A percentile compares a stretch with the other conserved stretches of the same genome.
These are phyloP conservation scores for Gryllus bimaculatus DNA, from an alignment of 1,140 invertebrate species.

Conservation along the genomic window DNA sequence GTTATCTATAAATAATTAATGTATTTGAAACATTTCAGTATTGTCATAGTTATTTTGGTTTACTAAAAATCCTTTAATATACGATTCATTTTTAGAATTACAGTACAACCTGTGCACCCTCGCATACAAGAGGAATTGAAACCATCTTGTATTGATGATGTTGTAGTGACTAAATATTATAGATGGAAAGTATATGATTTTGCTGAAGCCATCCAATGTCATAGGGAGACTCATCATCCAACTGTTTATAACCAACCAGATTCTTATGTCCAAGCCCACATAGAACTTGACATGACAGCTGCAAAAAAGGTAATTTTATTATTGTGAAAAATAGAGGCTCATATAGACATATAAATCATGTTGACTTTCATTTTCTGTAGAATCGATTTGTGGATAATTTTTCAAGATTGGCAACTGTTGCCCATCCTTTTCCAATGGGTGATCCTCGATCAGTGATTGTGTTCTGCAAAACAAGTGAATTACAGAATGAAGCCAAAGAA, in stretches of 20 bases:
- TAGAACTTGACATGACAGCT: slow-evolving; percentile 65
- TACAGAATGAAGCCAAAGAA: slow-evolving; percentile 44
- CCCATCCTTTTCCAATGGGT: slow-evolving; percentile 52
- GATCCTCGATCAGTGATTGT: slow-evolving; percentile 53
- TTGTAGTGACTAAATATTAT: slow-evolving; percentile 50
- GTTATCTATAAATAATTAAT: too few species aligned
- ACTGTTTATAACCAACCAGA: slow-evolving; percentile 61
- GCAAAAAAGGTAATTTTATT: slow-evolving; percentile 36
- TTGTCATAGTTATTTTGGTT: too few species aligned
- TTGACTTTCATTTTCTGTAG: slow-evolving; percentile 32
- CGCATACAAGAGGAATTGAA: slow-evolving; percentile 46
- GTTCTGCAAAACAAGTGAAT: slow-evolving; percentile 53
- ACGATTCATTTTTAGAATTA: not conserved
- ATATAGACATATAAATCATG: not conserved
- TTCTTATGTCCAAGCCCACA: slow-evolving; percentile 48
- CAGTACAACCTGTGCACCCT: not conserved
- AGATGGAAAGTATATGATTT: slow-evolving; percentile 52
- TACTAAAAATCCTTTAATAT: too few species aligned
- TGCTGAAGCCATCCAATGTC: slow-evolving; percentile 57
- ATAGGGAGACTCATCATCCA: slow-evolving; percentile 66
- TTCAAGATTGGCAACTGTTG: slow-evolving; percentile 46
- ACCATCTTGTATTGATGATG: slow-evolving; percentile 50
- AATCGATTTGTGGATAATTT: slow-evolving; percentile 55
- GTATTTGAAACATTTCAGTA: too few species aligned
- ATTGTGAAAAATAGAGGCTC: not conserved